phyloP scores from a whole-genome alignment of 2,888 invertebrate species.

The Leptinotarsa peninsularis region DNA sequence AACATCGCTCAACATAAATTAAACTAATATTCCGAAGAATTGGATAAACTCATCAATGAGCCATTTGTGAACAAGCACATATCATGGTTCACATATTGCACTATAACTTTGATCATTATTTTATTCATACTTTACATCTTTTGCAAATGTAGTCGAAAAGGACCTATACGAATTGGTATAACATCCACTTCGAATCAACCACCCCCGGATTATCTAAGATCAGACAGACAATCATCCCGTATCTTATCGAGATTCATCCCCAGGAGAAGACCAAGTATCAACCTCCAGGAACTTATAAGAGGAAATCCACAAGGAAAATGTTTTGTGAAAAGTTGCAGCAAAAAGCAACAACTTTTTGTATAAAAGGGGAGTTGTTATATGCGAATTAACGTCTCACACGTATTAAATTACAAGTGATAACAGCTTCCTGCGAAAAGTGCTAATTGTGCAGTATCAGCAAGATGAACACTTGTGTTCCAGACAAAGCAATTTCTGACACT shows the following conservation, averaged over 20 bases:
- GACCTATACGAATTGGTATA: background rate
- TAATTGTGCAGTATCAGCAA: too few species aligned
- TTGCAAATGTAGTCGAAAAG: background rate
- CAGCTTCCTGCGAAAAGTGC: too few species aligned
- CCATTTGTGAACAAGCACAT: background rate
- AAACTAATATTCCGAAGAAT: background rate
- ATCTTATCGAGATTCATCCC: background rate
- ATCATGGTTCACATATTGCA: background rate
- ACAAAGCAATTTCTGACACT: too few species aligned
- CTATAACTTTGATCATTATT: background rate
- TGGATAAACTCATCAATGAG: too few species aligned
- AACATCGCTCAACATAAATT: conserved; percentile 33
- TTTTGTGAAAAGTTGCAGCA: too few species aligned
- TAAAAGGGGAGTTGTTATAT: too few species aligned
- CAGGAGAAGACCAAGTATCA: background rate
- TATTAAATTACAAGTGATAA: too few species aligned
- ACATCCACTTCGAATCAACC: background rate
- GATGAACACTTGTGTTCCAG: too few species aligned
- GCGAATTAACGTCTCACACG: too few species aligned
- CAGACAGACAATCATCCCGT: background rate
- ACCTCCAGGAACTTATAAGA: background rate
- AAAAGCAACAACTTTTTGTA: too few species aligned
- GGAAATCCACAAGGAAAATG: too few species aligned
- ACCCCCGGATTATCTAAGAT: background rate
- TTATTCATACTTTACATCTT: background rate